Conservation (phyloP, 1,140 invertebrate species). For the Sarcophaga bullata region DNA sequence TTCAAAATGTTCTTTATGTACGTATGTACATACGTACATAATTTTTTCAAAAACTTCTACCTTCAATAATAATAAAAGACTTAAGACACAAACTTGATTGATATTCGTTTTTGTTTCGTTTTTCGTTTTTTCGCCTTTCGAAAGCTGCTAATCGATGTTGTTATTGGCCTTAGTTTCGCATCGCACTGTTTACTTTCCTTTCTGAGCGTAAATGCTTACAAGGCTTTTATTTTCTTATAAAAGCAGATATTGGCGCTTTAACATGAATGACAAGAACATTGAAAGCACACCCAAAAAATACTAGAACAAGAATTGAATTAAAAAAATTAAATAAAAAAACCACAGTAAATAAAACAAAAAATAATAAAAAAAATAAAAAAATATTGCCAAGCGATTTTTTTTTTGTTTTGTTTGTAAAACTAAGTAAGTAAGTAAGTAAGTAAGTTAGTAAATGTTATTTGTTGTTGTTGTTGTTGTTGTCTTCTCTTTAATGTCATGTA, state of each 20-base stretch:
- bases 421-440: background rate
- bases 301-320: too few relatives aligned
- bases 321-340: too few relatives aligned
- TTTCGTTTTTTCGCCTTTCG: background rate
- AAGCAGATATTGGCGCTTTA: background rate
- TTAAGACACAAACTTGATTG: conserved; percentile 33
- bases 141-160: background rate
- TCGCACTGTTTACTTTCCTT: conserved; percentile 25
- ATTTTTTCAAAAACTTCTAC: background rate
- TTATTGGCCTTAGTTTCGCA: background rate
- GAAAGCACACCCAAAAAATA: conserved; percentile 35
- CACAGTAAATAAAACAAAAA: too few relatives aligned
- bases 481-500: conserved; percentile 39
- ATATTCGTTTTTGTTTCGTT: background rate
- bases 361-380: background rate
- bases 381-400: conserved; percentile 1
- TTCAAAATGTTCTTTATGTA: too few relatives aligned
- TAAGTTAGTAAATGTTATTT: conserved; percentile 19
- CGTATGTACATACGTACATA: too few relatives aligned
- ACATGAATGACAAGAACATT: conserved; percentile 35
- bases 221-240: background rate
- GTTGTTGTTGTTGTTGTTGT: conserved; percentile 8
- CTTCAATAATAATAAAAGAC: background rate
- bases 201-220: background rate
- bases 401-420: background rate